phyloP scores from a whole-genome alignment of 2,888 invertebrate species.

The Cantharis rufa region DNA sequence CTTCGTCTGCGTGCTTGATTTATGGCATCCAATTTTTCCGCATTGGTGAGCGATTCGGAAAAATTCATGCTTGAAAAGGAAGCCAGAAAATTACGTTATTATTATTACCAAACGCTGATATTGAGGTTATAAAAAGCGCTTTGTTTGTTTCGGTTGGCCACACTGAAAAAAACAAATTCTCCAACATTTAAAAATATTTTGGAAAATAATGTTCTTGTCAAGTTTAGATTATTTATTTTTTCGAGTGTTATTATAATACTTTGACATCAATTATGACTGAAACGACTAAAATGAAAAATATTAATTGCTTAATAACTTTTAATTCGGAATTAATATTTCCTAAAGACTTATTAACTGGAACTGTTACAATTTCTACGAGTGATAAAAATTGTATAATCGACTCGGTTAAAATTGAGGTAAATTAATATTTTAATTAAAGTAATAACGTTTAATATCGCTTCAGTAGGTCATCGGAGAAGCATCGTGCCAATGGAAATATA shows the following conservation, averaged over 20 bases:
- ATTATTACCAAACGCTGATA: neutral
- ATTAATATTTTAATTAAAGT: neutral
- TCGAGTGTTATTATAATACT: neutral
- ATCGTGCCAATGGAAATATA: slow-evolving; percentile 32
- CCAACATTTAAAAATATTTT: neutral
- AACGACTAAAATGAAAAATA: neutral
- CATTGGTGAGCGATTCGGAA: slow-evolving; percentile 40
- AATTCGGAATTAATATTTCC: slow-evolving; percentile 27
- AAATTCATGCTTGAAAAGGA: slow-evolving; percentile 2
- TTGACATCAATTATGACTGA: neutral
- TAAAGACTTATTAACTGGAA: slow-evolving; percentile 28
- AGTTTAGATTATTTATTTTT: neutral
- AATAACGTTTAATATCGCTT: neutral
- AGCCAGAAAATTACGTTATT: neutral
- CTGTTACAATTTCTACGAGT: slow-evolving; percentile 6
- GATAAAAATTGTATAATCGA: neutral
- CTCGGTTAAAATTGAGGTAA: slow-evolving; percentile 38
- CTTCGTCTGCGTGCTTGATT: slow-evolving; percentile 51
- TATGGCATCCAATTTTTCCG: slow-evolving; percentile 43
- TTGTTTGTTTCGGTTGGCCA: neutral
- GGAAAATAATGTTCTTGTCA: neutral
- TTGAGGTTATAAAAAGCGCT: neutral
- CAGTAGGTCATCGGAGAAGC: slow-evolving; percentile 37
- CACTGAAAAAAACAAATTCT: neutral
- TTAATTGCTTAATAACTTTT: slow-evolving; percentile 20